Percentiles rank a stretch among this genome's conserved stretches.
These are phyloP conservation scores for Agraylea sexmaculata DNA, from an alignment of 1,140 invertebrate species.

Conservation along the genomic window DNA sequence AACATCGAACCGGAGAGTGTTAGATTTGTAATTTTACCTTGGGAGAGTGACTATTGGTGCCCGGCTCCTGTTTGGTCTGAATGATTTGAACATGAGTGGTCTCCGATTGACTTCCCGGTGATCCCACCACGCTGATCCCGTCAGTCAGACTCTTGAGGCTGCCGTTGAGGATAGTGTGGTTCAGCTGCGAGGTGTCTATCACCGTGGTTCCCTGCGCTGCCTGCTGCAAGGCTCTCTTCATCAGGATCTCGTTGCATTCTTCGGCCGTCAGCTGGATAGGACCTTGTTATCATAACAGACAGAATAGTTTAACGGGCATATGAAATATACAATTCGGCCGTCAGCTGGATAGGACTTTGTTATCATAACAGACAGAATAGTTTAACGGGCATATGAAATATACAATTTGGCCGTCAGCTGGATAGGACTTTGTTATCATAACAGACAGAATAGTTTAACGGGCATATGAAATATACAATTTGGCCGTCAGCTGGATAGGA, in stretches of 20 bases:
- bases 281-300: constrained; percentile 56
- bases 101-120: constrained; percentile 29
- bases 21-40: constrained; percentile 28
- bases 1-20: not conserved
- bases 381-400: too few relatives aligned
- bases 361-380: too few relatives aligned
- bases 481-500: too few relatives aligned
- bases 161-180: constrained; percentile 35
- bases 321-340: too few relatives aligned
- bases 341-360: too few relatives aligned
- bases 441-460: too few relatives aligned
- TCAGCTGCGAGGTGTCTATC: constrained; percentile 36
- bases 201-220: constrained; percentile 36
- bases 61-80: constrained; percentile 46
- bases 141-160: constrained; percentile 26
- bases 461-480: too few relatives aligned
- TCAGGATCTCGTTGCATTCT: constrained; percentile 65
- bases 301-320: constrained; percentile 34
- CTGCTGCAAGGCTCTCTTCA: constrained; percentile 49
- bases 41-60: constrained; percentile 45
- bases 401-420: too few relatives aligned
- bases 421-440: too few relatives aligned
- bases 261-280: constrained; percentile 59
- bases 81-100: constrained; percentile 35
- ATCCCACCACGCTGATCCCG: constrained; percentile 26